A percentile compares a stretch with the other conserved stretches of the same genome.
phyloP scores from a whole-genome alignment of 2,113 vertebrate species.

The Ivindomyrus marchei region DNA sequence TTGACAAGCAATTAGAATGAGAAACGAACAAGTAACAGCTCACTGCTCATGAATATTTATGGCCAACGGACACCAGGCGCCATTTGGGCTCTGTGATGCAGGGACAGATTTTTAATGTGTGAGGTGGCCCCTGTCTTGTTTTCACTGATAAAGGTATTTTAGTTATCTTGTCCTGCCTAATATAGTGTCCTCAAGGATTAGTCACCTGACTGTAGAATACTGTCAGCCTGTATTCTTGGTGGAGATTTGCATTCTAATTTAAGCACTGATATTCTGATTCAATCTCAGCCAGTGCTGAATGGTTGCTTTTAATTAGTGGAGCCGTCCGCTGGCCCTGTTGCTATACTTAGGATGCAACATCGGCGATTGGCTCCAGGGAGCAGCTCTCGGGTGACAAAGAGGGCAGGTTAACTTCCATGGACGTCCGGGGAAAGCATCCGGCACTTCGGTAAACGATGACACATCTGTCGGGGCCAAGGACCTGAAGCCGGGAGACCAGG shows the following conservation, averaged over 20 bases:
- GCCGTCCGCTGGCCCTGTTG: background rate
- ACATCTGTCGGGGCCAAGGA: slow-evolving; percentile 11
- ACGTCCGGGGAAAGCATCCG: background rate
- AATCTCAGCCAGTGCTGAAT: background rate
- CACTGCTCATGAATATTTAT: slow-evolving; percentile 1
- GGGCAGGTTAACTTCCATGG: background rate
- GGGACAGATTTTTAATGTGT: background rate
- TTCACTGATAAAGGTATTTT: slow-evolving; percentile 4
- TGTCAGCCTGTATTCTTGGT: background rate
- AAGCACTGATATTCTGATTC: background rate
- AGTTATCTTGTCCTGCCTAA: slow-evolving; percentile 8
- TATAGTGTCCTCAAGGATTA: background rate
- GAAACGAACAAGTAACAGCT: background rate
- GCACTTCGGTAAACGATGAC: background rate
- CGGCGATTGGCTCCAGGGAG: background rate
- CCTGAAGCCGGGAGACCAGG: background rate
- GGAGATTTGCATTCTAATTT: slow-evolving; percentile 13
- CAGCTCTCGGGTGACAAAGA: slow-evolving; percentile 6
- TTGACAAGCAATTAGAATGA: slow-evolving; percentile 2
- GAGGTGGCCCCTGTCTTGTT: background rate
- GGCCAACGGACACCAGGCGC: background rate
- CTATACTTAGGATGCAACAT: background rate
- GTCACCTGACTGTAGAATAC: background rate
- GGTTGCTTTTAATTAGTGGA: slow-evolving; percentile 4
- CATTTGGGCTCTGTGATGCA: background rate